A percentile compares a stretch with the other conserved stretches of the same genome.
Evolutionary conservation across 1,140 invertebrate genomes (phyloP).

Genomic region (Catajapyx aquilonaris): DNA sequence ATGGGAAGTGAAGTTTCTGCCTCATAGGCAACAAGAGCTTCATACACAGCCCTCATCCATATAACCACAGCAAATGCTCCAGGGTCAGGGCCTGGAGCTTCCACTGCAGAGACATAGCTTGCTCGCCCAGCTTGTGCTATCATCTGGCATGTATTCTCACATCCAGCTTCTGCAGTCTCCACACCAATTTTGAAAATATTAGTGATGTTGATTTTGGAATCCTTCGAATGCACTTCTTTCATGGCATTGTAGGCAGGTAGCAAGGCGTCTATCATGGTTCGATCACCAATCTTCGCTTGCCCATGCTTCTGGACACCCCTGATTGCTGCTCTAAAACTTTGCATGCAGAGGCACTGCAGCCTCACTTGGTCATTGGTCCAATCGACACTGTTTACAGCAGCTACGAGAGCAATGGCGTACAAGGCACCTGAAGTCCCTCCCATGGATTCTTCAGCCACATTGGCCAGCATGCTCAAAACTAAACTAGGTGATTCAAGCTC

Average conservation of each 20-base stretch:
- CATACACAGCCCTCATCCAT: slow-evolving; percentile 33
- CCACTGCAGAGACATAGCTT: slow-evolving; percentile 30
- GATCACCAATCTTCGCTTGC: slow-evolving; percentile 44
- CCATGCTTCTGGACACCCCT: slow-evolving; percentile 44
- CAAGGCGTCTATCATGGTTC: slow-evolving; percentile 47
- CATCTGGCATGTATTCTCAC: slow-evolving; percentile 24
- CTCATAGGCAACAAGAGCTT: no score
- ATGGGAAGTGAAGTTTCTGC: no score
- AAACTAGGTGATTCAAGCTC: slow-evolving; percentile 18
- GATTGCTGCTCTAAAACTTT: slow-evolving; percentile 25
- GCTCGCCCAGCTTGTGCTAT: slow-evolving; percentile 29
- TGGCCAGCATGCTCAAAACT: slow-evolving; percentile 28
- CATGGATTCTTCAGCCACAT: slow-evolving; percentile 38
- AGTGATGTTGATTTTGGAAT: no score
- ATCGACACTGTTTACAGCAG: slow-evolving; percentile 16
- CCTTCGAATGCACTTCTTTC: slow-evolving; percentile 12
- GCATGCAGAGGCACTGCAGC: slow-evolving; percentile 18
- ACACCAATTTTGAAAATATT: slow-evolving; percentile 18
- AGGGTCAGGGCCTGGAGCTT: slow-evolving; percentile 31
- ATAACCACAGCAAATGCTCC: slow-evolving; percentile 38
- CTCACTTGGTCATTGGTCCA: no score
- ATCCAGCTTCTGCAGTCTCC: slow-evolving; percentile 25
- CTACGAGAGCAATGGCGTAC: slow-evolving; percentile 46
- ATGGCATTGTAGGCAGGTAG: slow-evolving; percentile 16
- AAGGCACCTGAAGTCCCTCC: slow-evolving; percentile 48